Percentiles rank a stretch among this genome's conserved stretches.
phyloP scores from a whole-genome alignment of 2,888 invertebrate genomes.

The Napeogenes inachia region DNA sequence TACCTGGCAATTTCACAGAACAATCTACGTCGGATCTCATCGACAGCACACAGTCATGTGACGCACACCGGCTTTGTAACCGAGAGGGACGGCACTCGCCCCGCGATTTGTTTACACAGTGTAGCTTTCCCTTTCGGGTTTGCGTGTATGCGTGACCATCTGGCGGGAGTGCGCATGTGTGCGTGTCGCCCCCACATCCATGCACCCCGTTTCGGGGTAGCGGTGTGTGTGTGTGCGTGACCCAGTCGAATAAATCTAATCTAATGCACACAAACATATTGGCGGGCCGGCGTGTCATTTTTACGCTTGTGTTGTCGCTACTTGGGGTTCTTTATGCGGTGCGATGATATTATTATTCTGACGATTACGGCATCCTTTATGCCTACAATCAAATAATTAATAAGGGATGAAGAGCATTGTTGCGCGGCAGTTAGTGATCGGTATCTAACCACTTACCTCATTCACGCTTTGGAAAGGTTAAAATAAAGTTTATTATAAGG shows the following conservation, averaged over 20 bases:
- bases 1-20: conserved; percentile 78
- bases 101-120: conserved; percentile 75
- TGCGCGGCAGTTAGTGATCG: conserved; percentile 64
- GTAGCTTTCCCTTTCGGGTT: conserved; percentile 73
- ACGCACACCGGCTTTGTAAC: conserved; percentile 62
- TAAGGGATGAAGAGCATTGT: conserved; percentile 76
- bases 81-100: conserved; percentile 67
- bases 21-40: conserved; percentile 70
- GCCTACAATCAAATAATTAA: conserved; percentile 78
- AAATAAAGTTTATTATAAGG: conserved; percentile 57
- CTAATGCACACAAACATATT: conserved; percentile 75
- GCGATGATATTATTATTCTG: conserved; percentile 77
- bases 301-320: conserved; percentile 76
- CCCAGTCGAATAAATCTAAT: conserved; percentile 77
- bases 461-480: conserved; percentile 61
- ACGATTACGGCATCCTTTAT: conserved; percentile 77
- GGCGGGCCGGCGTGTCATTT: conserved; percentile 73
- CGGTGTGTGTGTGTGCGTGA: conserved; percentile 61
- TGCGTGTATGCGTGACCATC: conserved; percentile 69
- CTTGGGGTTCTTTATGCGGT: conserved; percentile 74
- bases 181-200: conserved; percentile 63
- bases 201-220: conserved; percentile 68
- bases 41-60: conserved; percentile 68
- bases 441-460: conserved; percentile 66
- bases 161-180: conserved; percentile 60